Base-by-base conservation (phyloP, 53 echinoderm and acorn worm genomes). In the Stichopus horrens region DNA sequence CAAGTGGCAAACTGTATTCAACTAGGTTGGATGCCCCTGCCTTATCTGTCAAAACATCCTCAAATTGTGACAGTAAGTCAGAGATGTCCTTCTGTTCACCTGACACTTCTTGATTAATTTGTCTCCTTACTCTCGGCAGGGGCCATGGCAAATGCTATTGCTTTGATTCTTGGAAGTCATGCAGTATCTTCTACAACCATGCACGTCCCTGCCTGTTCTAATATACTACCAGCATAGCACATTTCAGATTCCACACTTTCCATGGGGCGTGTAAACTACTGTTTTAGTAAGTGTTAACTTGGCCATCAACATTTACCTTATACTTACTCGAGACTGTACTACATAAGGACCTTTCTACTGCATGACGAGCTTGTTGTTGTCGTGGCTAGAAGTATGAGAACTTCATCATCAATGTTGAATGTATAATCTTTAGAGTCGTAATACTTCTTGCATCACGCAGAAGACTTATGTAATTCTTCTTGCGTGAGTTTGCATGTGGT, bases 401-500 rank as follows among this genome's bases (percentile, higher is more conserved):
- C 89, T 51, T 89, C 83, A 16, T 89, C 89, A 8, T 83, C 89
- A 59, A 83, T 83, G 6, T 37, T 14, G 21, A 82, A 73, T 37
- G 51, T 81, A 18, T 71, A 21, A 0, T n/a, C 63, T 71, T 55
- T 89, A 8, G 89, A 23, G 83, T 89, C 58, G 82, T 89, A 89
- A 51, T 89, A 68, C 7, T 23, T 21, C 73, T 83, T 89, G 14
- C 83, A 83, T 53, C 53, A 65, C 11, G n/a, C 74, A 8, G 84
- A 65, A 6, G 89, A 83, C 83, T 89, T 82, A 9, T 37, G 3
- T 23, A 89, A 73, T 68, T 89, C 89, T 21, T 83, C 63, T 51
- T 52, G 11, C 52, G 89, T 83, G 21, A 89, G 23, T 37, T 92
- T 54, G 53, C 92, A 92, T 10, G 92, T 92, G n/a, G 83, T 71